These are phyloP conservation scores for Asteroscopus sphinx DNA, from an alignment of 2,888 invertebrate genomes.

Conservation along the genomic window DNA sequence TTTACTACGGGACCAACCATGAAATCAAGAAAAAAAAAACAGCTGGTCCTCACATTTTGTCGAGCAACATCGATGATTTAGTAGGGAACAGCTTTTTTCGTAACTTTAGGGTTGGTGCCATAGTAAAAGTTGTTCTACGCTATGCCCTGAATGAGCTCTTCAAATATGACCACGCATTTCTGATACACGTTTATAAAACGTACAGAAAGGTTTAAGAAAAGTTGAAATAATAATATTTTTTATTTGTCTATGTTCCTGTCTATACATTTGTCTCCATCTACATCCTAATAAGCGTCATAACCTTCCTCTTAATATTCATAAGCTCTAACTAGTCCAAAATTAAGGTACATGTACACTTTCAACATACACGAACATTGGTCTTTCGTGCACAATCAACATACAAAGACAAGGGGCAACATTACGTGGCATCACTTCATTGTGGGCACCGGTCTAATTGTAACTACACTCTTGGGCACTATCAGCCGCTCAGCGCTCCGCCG, in stretches of 20 bases:
- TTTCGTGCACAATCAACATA: conserved; percentile 87
- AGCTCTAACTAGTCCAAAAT: conserved; percentile 38
- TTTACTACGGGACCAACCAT: too few relatives aligned
- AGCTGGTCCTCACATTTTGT: too few relatives aligned
- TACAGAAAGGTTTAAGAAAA: too few relatives aligned
- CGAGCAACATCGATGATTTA: too few relatives aligned
- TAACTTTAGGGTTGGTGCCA: too few relatives aligned
- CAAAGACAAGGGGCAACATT: conserved; percentile 88
- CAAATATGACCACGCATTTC: too few relatives aligned
- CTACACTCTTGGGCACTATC: conserved; percentile 89
- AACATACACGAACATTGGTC: conserved; percentile 59
- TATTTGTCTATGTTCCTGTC: background rate
- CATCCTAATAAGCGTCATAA: conserved; percentile 17
- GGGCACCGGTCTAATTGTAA: conserved; percentile 90
- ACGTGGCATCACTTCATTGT: conserved; percentile 89
- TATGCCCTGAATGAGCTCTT: too few relatives aligned
- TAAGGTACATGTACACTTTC: conserved; percentile 35
- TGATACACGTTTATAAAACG: too few relatives aligned
- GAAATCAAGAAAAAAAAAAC: too few relatives aligned
- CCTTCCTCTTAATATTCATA: conserved; percentile 54
- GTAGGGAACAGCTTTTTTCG: too few relatives aligned
- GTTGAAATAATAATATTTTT: too few relatives aligned
- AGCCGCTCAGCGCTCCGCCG: conserved; percentile 88
- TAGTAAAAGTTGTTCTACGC: too few relatives aligned
- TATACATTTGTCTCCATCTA: background rate